phyloP scores from a whole-genome alignment of 2,113 vertebrate genomes.

The Cavia porcellus region DNA sequence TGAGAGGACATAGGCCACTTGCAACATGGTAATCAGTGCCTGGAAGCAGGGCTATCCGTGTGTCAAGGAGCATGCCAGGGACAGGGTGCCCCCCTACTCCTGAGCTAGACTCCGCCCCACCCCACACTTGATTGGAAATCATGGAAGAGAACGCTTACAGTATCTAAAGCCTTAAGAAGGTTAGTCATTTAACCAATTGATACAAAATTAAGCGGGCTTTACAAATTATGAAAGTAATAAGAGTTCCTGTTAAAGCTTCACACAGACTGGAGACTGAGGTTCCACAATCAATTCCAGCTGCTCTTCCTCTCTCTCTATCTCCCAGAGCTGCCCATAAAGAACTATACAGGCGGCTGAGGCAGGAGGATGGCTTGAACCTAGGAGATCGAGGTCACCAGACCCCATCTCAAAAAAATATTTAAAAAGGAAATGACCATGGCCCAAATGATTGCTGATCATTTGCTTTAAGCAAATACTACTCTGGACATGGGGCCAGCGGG shows the following conservation, averaged over 20 bases:
- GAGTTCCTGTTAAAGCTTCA: not conserved
- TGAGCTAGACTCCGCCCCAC: not conserved
- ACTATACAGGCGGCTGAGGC: not conserved
- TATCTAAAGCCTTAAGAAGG: not conserved
- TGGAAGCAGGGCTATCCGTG: not conserved
- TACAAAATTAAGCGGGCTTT: conserved; percentile 32
- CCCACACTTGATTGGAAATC: not conserved
- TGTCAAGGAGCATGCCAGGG: not conserved
- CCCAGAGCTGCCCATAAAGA: not conserved
- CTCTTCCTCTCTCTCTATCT: not conserved
- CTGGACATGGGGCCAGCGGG: not conserved
- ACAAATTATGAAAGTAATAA: not conserved
- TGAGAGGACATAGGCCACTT: not conserved
- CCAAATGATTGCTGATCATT: not conserved
- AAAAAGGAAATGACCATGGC: not conserved
- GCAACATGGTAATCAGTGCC: not conserved
- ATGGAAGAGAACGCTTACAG: not conserved
- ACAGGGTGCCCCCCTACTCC: too few species aligned
- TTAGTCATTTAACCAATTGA: conserved; percentile 35
- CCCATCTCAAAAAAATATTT: not conserved
- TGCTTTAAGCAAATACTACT: not conserved
- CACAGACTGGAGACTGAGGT: not conserved
- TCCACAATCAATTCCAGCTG: not conserved
- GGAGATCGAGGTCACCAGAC: not conserved
- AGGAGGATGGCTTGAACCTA: not conserved